Evolutionary conservation across 37 sponge, comb jelly and placozoan species (phyloP).

Genomic region (Haliclona indistincta): DNA sequence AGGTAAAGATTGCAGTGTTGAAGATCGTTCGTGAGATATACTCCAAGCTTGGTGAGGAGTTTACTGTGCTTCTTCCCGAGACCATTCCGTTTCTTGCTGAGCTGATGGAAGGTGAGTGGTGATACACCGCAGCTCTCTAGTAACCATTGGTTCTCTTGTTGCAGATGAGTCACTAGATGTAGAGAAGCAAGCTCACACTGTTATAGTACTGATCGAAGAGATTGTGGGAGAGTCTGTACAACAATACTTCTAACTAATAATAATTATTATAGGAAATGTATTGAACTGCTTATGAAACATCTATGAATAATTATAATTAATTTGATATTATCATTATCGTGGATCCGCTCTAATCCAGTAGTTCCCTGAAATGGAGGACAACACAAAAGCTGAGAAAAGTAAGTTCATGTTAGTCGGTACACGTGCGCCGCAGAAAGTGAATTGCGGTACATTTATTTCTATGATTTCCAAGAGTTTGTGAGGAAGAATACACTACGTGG

Average conservation of each 20-base stretch:
- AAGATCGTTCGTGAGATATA: slow-evolving; percentile 71
- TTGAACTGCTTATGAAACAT: too few species aligned
- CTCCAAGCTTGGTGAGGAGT: slow-evolving; percentile 77
- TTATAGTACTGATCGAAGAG: slow-evolving; percentile 78
- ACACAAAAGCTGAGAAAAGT: too few species aligned
- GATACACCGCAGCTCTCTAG: neutral
- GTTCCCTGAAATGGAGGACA: too few species aligned
- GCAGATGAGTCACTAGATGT: slow-evolving; percentile 88
- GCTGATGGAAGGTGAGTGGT: slow-evolving; percentile 84
- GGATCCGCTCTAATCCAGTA: too few species aligned
- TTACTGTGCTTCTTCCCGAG: slow-evolving; percentile 86
- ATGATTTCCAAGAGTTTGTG: too few species aligned
- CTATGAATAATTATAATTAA: too few species aligned
- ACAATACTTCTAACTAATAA: slow-evolving; percentile 73
- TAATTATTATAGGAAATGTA: neutral
- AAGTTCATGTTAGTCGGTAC: too few species aligned
- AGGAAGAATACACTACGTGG: too few species aligned
- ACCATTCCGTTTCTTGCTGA: slow-evolving; percentile 94
- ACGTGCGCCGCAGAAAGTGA: too few species aligned
- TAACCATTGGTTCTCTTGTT: neutral
- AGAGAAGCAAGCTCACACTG: slow-evolving; percentile 63
- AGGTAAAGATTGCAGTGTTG: slow-evolving; percentile 72
- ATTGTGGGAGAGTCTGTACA: slow-evolving; percentile 92
- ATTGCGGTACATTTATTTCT: too few species aligned
- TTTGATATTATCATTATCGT: too few species aligned